Evolutionary conservation across 2,113 vertebrate species (phyloP).

Genomic region (Eretmochelys imbricata): DNA sequence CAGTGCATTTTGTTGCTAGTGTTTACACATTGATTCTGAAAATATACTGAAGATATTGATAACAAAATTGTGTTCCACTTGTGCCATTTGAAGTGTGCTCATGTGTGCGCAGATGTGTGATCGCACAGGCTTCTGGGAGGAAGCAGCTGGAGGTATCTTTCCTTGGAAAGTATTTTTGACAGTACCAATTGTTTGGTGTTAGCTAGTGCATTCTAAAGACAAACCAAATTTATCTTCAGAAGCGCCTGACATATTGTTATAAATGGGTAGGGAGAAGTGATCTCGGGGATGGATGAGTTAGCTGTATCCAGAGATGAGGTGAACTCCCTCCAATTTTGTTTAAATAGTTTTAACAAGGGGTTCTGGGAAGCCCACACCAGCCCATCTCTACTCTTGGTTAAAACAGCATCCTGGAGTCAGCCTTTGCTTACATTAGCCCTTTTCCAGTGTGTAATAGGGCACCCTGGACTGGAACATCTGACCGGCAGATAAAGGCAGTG

Average conservation of each 20-base stretch:
- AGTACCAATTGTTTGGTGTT: background rate
- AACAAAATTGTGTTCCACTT: background rate
- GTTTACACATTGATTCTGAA: background rate
- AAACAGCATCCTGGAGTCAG: background rate
- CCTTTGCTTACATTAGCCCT: background rate
- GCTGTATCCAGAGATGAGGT: background rate
- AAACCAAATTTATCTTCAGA: background rate
- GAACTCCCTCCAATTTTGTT: background rate
- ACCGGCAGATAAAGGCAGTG: background rate
- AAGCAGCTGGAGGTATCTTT: background rate
- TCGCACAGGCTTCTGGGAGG: background rate
- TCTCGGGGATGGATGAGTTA: background rate
- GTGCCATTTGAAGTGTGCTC: background rate
- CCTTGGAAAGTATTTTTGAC: background rate
- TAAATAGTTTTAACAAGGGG: background rate
- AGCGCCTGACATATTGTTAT: background rate
- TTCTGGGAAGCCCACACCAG: background rate
- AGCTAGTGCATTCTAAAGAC: background rate
- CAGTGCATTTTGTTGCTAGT: background rate
- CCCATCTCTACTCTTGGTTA: background rate
- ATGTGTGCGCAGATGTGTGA: background rate
- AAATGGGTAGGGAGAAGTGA: background rate
- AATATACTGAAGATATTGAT: background rate
- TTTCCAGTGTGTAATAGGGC: accelerated
- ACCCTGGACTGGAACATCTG: background rate